Evolutionary conservation across 2,888 invertebrate species (phyloP), one percentile per base, ranked within the genome.

Genomic region (Rhopalosiphum nymphaeae): DNA sequence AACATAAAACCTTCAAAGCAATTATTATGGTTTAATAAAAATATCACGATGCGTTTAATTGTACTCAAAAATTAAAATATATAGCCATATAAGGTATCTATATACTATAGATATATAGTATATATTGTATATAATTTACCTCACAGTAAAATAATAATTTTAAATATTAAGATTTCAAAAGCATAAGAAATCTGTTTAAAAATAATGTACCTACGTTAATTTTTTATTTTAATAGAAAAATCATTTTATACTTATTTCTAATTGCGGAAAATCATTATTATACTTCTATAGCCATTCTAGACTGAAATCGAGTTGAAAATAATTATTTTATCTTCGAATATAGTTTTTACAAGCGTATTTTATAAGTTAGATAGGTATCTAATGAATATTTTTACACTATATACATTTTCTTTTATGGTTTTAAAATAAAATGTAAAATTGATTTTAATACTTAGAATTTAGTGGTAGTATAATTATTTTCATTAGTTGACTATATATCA

Each of bases 21-120:
- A 85, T 57, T 89, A 89, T 89, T 91, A 86, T 91, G 46, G 46
- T 57, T 91, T 56, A 86, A 91, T 91, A 86, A 91, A 84, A 44
- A 56, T 42, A 91, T 29, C 21, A 44, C 29, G 53, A 36, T 26
- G 91, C 78, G 42, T 78, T 84, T 49, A 44, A 53, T 78, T 84
- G 53, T 78, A 84, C 42, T 56, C 56, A 84, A 10, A 61, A 89
- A 67, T 67, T 67, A 36, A n/a, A 67, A 36, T 67, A n/a, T 36
- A 67, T 7, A 7, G 67, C 3, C 16, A 7, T 67, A 67, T 21
- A 67, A n/a, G 36, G n/a, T 67, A 67, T 67, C n/a, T n/a, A n/a
- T 67, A 36, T 21, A 67, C 67, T 36, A 67, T 67, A 67, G 36
- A 67, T 67, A 67, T 36, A n/a, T 36, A 67, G 5, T 67, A 7